These are phyloP conservation scores for Drosophila virilis DNA, from an alignment of 1,140 invertebrate genomes.

Conservation along the genomic window DNA sequence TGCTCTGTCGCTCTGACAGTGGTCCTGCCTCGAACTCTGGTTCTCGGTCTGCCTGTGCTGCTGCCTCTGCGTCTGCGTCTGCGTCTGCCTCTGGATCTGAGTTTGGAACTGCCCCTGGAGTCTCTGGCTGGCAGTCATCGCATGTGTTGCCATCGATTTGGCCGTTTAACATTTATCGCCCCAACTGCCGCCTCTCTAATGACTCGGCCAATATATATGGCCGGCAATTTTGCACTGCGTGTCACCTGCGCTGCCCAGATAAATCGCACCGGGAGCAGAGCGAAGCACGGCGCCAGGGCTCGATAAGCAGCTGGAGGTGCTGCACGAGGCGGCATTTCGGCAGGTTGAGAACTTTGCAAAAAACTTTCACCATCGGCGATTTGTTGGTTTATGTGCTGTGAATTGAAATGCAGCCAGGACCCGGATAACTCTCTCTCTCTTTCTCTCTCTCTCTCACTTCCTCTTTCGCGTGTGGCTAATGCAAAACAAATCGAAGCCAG, in stretches of 20 bases:
- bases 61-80: no score
- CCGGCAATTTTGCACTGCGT: constrained; percentile 75
- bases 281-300: not conserved
- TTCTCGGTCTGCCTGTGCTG: no score
- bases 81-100: no score
- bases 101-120: no score
- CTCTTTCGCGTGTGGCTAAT: constrained; percentile 19
- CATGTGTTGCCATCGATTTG: constrained; percentile 81
- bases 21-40: not conserved
- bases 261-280: constrained; percentile 53
- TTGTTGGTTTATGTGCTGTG: constrained; percentile 79
- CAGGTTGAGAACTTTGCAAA: constrained; percentile 33
- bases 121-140: constrained; percentile 33
- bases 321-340: not conserved
- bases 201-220: constrained; percentile 72
- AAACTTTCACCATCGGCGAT: constrained; percentile 73
- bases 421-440: not conserved
- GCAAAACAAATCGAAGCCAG: constrained; percentile 55
- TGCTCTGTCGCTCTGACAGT: not conserved
- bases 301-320: constrained; percentile 8
- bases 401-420: constrained; percentile 81
- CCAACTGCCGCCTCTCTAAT: constrained; percentile 43
- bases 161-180: constrained; percentile 79
- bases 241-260: constrained; percentile 77
- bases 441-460: not conserved